These are phyloP conservation scores for Tenualosa thibaudeaui DNA, from an alignment of 2,797 vertebrate species.

Conservation along the genomic window DNA sequence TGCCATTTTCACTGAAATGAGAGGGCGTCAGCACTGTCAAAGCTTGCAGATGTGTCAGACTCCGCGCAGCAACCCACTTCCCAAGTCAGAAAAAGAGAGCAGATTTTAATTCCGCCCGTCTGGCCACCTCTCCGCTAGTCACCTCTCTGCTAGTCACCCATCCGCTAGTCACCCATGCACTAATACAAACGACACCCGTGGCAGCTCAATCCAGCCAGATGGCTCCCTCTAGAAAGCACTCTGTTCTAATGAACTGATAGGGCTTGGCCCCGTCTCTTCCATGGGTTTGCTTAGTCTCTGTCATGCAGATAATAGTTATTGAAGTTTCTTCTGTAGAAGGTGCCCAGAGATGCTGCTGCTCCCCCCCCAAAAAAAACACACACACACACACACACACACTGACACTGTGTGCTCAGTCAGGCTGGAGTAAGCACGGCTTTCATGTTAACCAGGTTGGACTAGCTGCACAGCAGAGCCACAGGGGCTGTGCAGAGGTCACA, in stretches of 20 bases:
- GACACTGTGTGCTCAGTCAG: not conserved
- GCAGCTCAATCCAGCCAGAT: not conserved
- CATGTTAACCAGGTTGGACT: not conserved
- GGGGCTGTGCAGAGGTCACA: not conserved
- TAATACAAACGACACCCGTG: not conserved
- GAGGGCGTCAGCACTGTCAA: not conserved
- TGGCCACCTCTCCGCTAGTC: not conserved
- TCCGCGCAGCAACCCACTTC: not conserved
- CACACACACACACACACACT: not conserved
- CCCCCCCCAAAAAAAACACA: not conserved
- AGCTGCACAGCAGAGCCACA: not conserved
- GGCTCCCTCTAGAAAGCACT: not conserved
- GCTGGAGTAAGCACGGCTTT: not conserved
- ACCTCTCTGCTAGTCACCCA: not conserved
- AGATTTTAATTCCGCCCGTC: not conserved
- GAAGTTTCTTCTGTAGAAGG: not conserved
- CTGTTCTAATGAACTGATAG: conserved; percentile 6
- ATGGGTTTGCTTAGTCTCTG: not conserved
- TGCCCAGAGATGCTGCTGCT: not conserved
- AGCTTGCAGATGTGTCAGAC: not conserved
- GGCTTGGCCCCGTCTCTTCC: not conserved
- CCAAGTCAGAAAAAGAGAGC: not conserved
- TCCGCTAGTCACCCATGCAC: conserved; percentile 1
- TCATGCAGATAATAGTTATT: not conserved
- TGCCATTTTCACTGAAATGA: not conserved